Evolutionary conservation across 2,113 vertebrate species (phyloP).

Genomic region (Myodes glareolus): DNA sequence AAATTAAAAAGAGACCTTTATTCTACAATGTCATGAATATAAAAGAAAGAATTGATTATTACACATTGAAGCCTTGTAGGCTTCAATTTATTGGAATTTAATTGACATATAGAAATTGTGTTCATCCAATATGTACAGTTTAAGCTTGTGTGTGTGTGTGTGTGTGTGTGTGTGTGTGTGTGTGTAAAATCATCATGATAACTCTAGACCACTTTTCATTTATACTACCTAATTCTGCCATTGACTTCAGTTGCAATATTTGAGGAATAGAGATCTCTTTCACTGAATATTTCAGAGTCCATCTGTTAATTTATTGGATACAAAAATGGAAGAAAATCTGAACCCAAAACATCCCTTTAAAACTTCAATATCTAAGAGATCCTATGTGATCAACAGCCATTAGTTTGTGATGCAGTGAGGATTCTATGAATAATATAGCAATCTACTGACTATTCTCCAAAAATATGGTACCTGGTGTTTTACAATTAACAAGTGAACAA

Average conservation of each 20-base stretch:
- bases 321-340: neutral
- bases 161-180: neutral
- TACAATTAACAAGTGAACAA: neutral
- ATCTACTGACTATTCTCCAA: neutral
- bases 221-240: neutral
- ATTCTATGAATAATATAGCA: neutral
- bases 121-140: neutral
- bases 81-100: neutral
- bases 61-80: neutral
- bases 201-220: neutral
- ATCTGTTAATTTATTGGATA: neutral
- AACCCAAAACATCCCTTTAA: neutral
- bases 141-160: neutral
- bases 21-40: neutral
- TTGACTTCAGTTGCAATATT: neutral
- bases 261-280: neutral
- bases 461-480: neutral
- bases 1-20: neutral
- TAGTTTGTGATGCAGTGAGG: neutral
- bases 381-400: neutral
- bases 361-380: neutral
- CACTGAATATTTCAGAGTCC: conserved; percentile 15
- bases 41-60: neutral
- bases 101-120: neutral
- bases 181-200: neutral